These are phyloP conservation scores for Cebidichthys violaceus DNA, from an alignment of 2,113 vertebrate species.

Conservation along the genomic window DNA sequence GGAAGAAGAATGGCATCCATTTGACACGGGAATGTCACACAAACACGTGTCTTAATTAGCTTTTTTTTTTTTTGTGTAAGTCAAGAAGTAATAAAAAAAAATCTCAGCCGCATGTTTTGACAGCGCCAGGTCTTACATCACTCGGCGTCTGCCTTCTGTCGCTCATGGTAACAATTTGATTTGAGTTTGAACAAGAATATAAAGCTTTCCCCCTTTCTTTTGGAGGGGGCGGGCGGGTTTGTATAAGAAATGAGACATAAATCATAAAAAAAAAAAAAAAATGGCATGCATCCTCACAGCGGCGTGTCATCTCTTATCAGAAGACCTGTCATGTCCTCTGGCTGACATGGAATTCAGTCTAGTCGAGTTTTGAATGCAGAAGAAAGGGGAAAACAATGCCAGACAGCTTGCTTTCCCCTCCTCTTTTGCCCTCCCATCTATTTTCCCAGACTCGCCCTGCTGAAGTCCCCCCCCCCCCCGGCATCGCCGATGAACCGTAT, in stretches of 20 bases:
- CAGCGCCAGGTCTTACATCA: neutral
- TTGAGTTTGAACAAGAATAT: neutral
- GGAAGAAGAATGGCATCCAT: neutral
- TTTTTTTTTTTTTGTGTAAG: constrained; percentile 10
- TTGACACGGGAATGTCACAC: constrained; percentile 6
- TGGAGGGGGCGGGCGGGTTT: no score
- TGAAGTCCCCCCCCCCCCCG: neutral
- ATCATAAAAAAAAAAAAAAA: no score
- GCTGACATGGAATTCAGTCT: constrained; percentile 55
- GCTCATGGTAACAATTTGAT: neutral
- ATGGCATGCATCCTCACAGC: constrained; percentile 28
- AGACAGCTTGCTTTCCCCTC: constrained; percentile 29
- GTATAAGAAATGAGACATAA: constrained; percentile 12
- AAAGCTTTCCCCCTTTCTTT: neutral
- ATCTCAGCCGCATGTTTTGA: neutral
- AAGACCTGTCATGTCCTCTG: constrained; percentile 38
- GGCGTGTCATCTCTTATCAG: constrained; percentile 35
- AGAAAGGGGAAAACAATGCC: constrained; percentile 32
- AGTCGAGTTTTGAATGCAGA: constrained; percentile 38
- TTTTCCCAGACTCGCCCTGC: constrained; percentile 18
- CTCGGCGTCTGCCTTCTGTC: neutral
- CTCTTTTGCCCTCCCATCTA: constrained; percentile 24
- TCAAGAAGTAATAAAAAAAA: constrained; percentile 6
- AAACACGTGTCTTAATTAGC: constrained; percentile 16
- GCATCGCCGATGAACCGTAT: constrained; percentile 21